phyloP scores from a whole-genome alignment of 2,797 vertebrate species.

The Tangara arthus region DNA sequence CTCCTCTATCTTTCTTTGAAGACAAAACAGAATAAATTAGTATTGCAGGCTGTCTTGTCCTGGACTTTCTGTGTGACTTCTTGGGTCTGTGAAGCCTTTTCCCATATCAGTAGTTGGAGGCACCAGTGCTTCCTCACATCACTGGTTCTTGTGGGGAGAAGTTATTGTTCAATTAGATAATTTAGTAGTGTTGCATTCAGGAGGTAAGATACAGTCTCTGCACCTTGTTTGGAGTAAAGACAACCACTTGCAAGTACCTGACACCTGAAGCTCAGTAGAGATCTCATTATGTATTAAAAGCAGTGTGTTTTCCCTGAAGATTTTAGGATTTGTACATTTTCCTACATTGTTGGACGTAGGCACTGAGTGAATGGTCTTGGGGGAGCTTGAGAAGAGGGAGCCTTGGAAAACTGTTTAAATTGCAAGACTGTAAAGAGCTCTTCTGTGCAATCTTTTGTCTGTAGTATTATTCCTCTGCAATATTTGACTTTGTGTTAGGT shows the following conservation, averaged over 20 bases:
- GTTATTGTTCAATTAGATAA: background rate
- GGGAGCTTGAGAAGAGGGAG: background rate
- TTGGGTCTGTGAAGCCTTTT: background rate
- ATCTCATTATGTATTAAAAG: background rate
- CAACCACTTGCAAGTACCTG: background rate
- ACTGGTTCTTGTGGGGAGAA: background rate
- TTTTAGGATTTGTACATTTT: background rate
- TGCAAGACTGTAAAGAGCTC: background rate
- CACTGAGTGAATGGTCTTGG: background rate
- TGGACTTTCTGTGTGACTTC: background rate
- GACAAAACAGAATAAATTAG: background rate
- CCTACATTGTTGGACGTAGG: rapidly evolving
- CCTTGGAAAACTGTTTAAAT: background rate
- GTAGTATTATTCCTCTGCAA: background rate
- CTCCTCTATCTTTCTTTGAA: background rate
- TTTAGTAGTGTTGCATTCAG: background rate
- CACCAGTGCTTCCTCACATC: background rate
- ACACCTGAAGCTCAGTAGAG: background rate
- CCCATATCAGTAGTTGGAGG: background rate
- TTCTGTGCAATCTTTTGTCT: background rate
- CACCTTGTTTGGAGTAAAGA: background rate
- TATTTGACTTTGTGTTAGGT: background rate
- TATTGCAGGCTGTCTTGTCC: background rate
- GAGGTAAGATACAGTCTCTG: background rate
- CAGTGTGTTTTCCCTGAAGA: background rate